Conservation (phyloP, 2,113 vertebrate species). For the Callospermophilus lateralis region DNA sequence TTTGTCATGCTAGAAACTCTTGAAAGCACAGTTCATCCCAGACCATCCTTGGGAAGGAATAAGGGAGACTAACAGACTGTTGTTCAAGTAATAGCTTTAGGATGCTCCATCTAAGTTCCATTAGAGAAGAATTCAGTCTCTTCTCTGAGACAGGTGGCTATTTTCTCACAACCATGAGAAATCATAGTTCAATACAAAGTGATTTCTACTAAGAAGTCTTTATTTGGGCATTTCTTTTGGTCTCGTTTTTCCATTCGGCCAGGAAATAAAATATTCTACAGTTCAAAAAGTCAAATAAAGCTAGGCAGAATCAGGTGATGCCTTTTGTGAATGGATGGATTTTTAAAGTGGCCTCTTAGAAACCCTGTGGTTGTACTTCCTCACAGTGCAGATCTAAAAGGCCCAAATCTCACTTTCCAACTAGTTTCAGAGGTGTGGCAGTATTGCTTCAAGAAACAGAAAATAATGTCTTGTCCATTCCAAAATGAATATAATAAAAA, state of each 20-base stretch:
- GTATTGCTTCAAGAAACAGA: not conserved
- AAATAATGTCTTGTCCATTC: constrained; percentile 9
- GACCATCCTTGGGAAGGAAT: not conserved
- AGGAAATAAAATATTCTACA: constrained; percentile 10
- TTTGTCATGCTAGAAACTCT: not conserved
- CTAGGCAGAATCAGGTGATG: not conserved
- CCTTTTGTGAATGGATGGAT: not conserved
- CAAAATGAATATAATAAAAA: constrained; percentile 35
- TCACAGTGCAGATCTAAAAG: not conserved
- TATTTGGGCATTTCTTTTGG: not conserved
- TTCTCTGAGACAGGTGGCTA: not conserved
- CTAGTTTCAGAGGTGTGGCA: not conserved
- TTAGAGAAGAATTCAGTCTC: not conserved
- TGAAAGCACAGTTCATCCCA: not conserved
- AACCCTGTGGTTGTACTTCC: not conserved
- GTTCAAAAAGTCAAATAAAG: constrained; percentile 8
- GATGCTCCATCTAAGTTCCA: not conserved
- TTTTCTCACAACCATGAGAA: not conserved
- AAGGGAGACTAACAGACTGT: not conserved
- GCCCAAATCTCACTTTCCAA: not conserved
- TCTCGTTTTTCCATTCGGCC: not conserved
- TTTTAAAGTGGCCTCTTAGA: not conserved
- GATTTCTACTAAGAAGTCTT: not conserved
- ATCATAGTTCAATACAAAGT: constrained; percentile 6
- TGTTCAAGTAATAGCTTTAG: not conserved